Evolutionary conservation across 2,797 vertebrate genomes (phyloP).

Genomic region (Dromococcyx pavoninus): DNA sequence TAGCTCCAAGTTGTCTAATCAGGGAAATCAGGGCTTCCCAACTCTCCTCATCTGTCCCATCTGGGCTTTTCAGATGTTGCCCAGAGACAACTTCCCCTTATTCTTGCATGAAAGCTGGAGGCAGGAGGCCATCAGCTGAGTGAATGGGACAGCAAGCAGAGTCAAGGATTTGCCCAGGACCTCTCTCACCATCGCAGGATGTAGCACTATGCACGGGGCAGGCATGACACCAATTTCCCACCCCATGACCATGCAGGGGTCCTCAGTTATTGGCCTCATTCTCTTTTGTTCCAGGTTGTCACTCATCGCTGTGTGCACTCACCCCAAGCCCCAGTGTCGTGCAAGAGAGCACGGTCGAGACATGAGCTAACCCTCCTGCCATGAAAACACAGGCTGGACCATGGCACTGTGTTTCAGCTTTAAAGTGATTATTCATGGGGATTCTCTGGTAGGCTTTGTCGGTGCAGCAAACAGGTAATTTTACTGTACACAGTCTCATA

Average conservation of each 20-base stretch:
- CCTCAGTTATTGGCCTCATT: not conserved
- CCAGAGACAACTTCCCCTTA: not conserved
- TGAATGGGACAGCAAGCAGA: not conserved
- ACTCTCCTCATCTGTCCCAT: not conserved
- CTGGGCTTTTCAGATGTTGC: not conserved
- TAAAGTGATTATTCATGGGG: not conserved
- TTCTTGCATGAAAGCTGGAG: not conserved
- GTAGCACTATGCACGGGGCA: not conserved
- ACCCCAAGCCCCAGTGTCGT: accelerated
- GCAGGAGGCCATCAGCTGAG: not conserved
- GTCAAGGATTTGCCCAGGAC: not conserved
- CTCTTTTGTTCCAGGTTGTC: not conserved
- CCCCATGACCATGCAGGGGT: not conserved
- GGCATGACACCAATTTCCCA: not conserved
- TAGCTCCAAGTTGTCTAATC: not conserved
- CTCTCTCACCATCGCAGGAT: accelerated
- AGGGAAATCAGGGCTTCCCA: not conserved
- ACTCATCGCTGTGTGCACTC: accelerated
- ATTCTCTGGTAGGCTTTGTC: not conserved
- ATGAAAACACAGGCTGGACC: accelerated
- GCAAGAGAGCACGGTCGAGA: not conserved
- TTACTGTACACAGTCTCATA: not conserved
- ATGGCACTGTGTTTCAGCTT: not conserved
- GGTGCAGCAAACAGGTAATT: not conserved
- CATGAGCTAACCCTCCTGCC: not conserved